phyloP scores from a whole-genome alignment of 2,113 vertebrate species.

The Tauraco erythrolophus region DNA sequence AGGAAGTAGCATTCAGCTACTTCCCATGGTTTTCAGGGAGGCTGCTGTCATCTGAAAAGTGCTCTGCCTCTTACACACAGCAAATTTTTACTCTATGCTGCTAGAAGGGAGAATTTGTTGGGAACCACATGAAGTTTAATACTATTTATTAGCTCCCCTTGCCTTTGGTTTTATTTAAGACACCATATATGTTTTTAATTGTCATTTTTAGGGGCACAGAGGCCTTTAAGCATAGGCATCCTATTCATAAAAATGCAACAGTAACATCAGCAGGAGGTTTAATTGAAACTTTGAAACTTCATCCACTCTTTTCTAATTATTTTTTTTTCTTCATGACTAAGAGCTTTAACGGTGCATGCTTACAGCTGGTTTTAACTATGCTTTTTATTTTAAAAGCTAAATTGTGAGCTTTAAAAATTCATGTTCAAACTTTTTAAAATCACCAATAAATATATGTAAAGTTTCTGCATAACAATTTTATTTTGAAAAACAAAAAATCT shows the following conservation, averaged over 20 bases:
- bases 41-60: background rate
- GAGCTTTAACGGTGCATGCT: background rate
- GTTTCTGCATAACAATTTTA: background rate
- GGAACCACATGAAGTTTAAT: background rate
- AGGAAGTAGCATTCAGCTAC: background rate
- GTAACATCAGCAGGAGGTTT: background rate
- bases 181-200: background rate
- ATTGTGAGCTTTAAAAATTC: constrained; percentile 2
- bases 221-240: background rate
- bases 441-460: background rate
- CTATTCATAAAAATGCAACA: background rate
- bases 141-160: background rate
- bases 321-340: background rate
- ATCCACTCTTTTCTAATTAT: background rate
- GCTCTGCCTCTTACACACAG: background rate
- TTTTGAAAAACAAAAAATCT: background rate
- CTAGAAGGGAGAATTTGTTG: background rate
- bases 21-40: background rate
- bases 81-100: accelerated
- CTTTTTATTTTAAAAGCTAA: constrained; percentile 27
- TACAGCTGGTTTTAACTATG: constrained; percentile 1
- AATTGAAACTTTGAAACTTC: constrained; percentile 3
- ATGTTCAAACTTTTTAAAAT: background rate
- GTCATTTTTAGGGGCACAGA: background rate
- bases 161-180: background rate